These are phyloP conservation scores for Hoplodrina ambigua DNA, from an alignment of 2,888 invertebrate species.

Conservation along the genomic window DNA sequence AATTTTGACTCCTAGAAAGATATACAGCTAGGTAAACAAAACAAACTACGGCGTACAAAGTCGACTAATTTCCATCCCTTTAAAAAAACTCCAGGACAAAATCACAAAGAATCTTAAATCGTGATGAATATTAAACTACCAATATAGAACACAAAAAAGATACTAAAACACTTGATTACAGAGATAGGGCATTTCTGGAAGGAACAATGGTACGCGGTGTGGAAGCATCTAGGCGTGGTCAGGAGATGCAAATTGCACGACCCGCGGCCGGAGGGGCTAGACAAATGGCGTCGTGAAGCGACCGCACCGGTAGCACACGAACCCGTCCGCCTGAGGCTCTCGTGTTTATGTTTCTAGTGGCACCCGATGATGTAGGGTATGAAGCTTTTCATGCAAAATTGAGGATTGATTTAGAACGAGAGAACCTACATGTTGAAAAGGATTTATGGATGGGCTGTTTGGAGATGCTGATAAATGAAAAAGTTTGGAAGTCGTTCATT, in stretches of 20 bases:
- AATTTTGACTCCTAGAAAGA: neutral
- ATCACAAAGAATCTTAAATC: constrained; percentile 46
- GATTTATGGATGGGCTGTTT: constrained; percentile 39
- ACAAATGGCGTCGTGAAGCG: constrained; percentile 87
- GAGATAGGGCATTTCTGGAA: constrained; percentile 70
- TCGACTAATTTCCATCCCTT: constrained; percentile 4
- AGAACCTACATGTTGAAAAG: constrained; percentile 14
- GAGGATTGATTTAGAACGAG: constrained; percentile 52
- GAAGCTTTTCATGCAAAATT: constrained; percentile 49
- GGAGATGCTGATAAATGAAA: constrained; percentile 39
- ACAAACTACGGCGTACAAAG: neutral
- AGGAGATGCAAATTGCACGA: constrained; percentile 85
- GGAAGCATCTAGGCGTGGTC: constrained; percentile 86
- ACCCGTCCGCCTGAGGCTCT: constrained; percentile 66
- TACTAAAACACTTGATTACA: constrained; percentile 66
- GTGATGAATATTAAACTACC: constrained; percentile 47
- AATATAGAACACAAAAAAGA: constrained; percentile 56
- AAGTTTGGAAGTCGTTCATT: constrained; percentile 21
- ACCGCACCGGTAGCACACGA: constrained; percentile 89
- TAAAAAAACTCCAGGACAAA: constrained; percentile 26
- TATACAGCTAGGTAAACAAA: neutral
- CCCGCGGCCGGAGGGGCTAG: constrained; percentile 79
- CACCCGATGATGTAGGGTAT: constrained; percentile 58
- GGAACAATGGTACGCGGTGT: constrained; percentile 81
- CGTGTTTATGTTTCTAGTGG: constrained; percentile 60